A percentile compares a stretch with the other conserved stretches of the same genome.
Evolutionary conservation across 2,888 invertebrate species (phyloP).

Genomic region (Drosophila parthenogenetica): DNA sequence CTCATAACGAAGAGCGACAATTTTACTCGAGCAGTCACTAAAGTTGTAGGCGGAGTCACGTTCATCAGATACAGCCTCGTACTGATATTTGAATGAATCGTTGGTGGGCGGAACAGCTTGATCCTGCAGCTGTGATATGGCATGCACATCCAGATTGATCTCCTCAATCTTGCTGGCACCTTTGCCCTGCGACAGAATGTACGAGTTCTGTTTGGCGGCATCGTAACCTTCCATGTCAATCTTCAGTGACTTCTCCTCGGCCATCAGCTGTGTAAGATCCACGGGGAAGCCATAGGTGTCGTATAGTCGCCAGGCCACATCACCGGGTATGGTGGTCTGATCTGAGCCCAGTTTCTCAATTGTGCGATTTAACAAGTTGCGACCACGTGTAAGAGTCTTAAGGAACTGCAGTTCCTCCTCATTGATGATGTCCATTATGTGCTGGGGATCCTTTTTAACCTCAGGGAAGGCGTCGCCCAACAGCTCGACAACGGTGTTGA

Average conservation of each 20-base stretch:
- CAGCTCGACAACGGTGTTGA: constrained; percentile 94
- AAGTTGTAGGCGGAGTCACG: constrained; percentile 92
- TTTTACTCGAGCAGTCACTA: constrained; percentile 89
- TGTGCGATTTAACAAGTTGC: constrained; percentile 95
- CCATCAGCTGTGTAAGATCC: constrained; percentile 98
- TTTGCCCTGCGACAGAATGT: constrained; percentile 95
- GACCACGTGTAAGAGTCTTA: constrained; percentile 96
- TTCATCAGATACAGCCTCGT: constrained; percentile 88
- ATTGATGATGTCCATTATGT: constrained; percentile 96
- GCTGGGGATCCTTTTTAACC: constrained; percentile 94
- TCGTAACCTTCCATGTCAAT: constrained; percentile 97
- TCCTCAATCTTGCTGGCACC: constrained; percentile 92
- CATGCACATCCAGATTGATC: constrained; percentile 96
- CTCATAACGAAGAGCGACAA: constrained; percentile 92
- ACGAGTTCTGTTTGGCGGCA: constrained; percentile 95
- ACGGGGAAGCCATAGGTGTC: constrained; percentile 99
- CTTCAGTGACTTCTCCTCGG: constrained; percentile 95
- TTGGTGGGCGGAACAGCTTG: constrained; percentile 92
- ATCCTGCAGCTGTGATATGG: constrained; percentile 95
- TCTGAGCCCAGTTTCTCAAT: constrained; percentile 91
- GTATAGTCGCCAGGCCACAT: constrained; percentile 99
- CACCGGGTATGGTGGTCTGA: constrained; percentile 93
- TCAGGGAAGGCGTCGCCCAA: constrained; percentile 93
- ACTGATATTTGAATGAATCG: constrained; percentile 96
- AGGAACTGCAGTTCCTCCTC: constrained; percentile 99